Percentiles rank a stretch among this genome's conserved stretches.
Evolutionary conservation across 2,113 vertebrate species (phyloP).

Genomic region (Antennarius striatus): DNA sequence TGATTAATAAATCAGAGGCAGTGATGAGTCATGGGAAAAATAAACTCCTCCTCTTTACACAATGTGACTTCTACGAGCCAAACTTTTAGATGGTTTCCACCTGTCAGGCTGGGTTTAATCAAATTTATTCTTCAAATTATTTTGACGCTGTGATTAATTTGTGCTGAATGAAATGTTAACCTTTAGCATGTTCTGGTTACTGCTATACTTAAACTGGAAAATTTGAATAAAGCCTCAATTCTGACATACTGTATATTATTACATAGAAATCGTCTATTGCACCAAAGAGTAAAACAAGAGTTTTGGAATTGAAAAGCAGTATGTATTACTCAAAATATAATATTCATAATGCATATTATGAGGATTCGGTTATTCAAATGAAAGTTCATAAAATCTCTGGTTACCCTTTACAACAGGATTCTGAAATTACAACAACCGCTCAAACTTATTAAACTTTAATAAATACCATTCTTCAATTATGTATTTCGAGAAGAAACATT

Average conservation of each 20-base stretch:
- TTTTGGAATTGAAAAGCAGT: neutral
- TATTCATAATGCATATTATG: no score
- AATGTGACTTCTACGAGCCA: conserved; percentile 16
- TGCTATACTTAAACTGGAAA: conserved; percentile 41
- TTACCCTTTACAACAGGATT: no score
- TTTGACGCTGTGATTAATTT: conserved; percentile 35
- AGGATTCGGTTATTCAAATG: no score
- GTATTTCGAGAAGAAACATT: no score
- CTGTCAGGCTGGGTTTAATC: conserved; percentile 34
- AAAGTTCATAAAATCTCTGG: no score
- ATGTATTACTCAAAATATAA: neutral
- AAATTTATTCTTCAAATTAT: conserved; percentile 27
- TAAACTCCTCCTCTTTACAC: conserved; percentile 50
- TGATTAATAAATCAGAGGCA: conserved; percentile 61
- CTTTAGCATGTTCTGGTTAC: conserved; percentile 21
- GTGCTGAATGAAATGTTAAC: conserved; percentile 37
- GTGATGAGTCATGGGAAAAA: conserved; percentile 66
- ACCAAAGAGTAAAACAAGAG: no score
- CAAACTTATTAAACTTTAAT: no score
- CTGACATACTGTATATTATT: conserved; percentile 7
- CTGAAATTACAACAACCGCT: no score
- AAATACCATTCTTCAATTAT: no score
- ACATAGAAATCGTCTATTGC: conserved; percentile 3
- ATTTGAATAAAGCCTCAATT: conserved; percentile 4
- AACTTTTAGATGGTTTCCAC: conserved; percentile 20